phyloP scores from a whole-genome alignment of 2,797 vertebrate species.

The Buceros bicornis region DNA sequence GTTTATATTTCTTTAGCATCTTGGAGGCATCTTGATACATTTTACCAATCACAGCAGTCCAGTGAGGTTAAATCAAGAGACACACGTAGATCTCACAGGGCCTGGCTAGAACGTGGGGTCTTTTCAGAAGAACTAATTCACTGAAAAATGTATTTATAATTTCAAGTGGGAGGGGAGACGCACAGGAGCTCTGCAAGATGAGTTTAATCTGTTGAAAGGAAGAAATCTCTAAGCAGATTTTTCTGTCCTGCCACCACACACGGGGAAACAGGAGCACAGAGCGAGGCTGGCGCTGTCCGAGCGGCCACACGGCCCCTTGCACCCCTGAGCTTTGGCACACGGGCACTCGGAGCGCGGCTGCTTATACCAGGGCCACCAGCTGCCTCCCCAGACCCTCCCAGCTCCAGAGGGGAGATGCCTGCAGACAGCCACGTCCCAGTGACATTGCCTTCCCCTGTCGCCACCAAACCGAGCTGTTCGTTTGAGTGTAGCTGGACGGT shows the following conservation, averaged over 20 bases:
- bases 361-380: neutral
- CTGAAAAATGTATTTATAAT: conserved; percentile 36
- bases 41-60: neutral
- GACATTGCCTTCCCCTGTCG: neutral
- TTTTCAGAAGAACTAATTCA: neutral
- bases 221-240: neutral
- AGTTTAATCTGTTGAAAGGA: neutral
- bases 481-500: neutral
- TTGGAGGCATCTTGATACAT: conserved; percentile 6
- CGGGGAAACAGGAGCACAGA: neutral
- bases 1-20: conserved; percentile 13
- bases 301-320: neutral
- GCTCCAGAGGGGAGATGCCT: neutral
- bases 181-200: neutral
- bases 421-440: neutral
- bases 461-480: neutral
- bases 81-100: neutral
- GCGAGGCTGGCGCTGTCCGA: neutral
- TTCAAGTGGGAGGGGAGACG: neutral
- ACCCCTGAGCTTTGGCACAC: neutral
- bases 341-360: neutral
- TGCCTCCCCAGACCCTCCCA: neutral
- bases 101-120: neutral
- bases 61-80: neutral
- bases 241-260: neutral